phyloP scores from a whole-genome alignment of 2,797 vertebrate genomes.

The Clarias laeviceps region DNA sequence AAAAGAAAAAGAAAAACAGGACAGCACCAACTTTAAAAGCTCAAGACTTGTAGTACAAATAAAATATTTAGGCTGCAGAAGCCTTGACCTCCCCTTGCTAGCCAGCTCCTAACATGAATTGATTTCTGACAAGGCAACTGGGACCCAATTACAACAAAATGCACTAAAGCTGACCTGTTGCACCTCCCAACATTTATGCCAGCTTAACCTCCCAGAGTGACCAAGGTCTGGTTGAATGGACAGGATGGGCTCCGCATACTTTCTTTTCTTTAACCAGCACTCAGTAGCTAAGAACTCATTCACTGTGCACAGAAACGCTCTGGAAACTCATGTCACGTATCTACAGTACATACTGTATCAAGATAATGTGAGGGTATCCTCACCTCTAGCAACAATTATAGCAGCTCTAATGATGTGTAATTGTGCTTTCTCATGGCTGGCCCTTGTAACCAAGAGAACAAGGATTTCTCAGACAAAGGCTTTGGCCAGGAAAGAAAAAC shows the following conservation, averaged over 20 bases:
- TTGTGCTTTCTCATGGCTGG: slow-evolving; percentile 4
- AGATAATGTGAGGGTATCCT: slow-evolving; percentile 20
- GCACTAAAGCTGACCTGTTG: slow-evolving; percentile 86
- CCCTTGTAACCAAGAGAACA: background rate
- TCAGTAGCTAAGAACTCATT: background rate
- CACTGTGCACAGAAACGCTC: background rate
- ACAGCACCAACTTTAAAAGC: slow-evolving; percentile 88
- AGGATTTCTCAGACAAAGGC: background rate
- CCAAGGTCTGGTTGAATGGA: slow-evolving; percentile 20
- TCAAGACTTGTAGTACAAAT: slow-evolving; percentile 88
- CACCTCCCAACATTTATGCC: slow-evolving; percentile 81
- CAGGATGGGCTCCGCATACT: background rate
- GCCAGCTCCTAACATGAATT: slow-evolving; percentile 89
- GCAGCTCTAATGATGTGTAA: slow-evolving; percentile 18
- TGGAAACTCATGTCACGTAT: too few species aligned
- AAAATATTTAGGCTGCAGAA: slow-evolving; percentile 94
- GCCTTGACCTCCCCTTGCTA: slow-evolving; percentile 87
- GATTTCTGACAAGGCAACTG: slow-evolving; percentile 95
- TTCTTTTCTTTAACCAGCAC: slow-evolving; percentile 37
- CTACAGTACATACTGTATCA: background rate
- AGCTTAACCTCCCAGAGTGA: slow-evolving; percentile 79
- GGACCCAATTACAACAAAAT: slow-evolving; percentile 96
- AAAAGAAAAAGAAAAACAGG: slow-evolving; percentile 67
- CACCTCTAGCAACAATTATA: slow-evolving; percentile 23
- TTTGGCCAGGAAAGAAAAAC: background rate